Conservation (phyloP, 2,797 vertebrate species). For the Pseudomugil gertrudae region DNA sequence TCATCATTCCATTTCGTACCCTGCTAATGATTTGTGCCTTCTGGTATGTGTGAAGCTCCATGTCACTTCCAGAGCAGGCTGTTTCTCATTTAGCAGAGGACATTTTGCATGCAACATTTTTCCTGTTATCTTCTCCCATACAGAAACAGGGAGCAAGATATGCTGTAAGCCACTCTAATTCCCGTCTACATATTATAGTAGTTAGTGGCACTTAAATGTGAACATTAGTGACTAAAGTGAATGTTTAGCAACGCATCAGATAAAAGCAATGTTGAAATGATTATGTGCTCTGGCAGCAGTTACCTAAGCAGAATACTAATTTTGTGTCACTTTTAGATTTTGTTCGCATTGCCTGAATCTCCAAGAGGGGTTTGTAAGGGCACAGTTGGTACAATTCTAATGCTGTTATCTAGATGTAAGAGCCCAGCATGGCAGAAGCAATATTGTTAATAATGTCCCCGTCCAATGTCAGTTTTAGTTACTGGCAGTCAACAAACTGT, state of each 20-base stretch:
- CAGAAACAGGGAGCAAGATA: slow-evolving; percentile 9
- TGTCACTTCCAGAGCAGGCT: slow-evolving; percentile 48
- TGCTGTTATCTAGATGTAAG: slow-evolving; percentile 53
- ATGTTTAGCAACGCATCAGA: slow-evolving; percentile 18
- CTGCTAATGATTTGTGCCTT: slow-evolving; percentile 54
- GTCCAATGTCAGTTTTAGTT: slow-evolving; percentile 53
- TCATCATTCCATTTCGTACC: slow-evolving; percentile 55
- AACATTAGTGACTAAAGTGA: slow-evolving; percentile 9
- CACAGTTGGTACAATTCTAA: slow-evolving; percentile 57
- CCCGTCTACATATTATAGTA: slow-evolving; percentile 12
- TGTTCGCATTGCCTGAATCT: slow-evolving; percentile 51
- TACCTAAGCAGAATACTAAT: slow-evolving; percentile 51
- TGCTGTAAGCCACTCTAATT: slow-evolving; percentile 21
- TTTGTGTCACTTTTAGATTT: slow-evolving; percentile 49
- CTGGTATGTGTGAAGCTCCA: slow-evolving; percentile 41
- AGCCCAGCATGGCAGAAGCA: slow-evolving; percentile 37
- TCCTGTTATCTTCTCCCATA: slow-evolving; percentile 35
- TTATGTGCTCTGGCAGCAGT: slow-evolving; percentile 28
- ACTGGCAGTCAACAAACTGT: slow-evolving; percentile 55
- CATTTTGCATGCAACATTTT: slow-evolving; percentile 45
- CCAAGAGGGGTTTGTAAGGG: slow-evolving; percentile 47
- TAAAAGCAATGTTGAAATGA: slow-evolving; percentile 25
- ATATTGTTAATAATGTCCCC: slow-evolving; percentile 61
- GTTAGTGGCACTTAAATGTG: slow-evolving; percentile 1
- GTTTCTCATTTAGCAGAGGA: slow-evolving; percentile 59